Evolutionary conservation across 2,888 invertebrate genomes (phyloP).

Genomic region (Nesidiocoris tenuis): DNA sequence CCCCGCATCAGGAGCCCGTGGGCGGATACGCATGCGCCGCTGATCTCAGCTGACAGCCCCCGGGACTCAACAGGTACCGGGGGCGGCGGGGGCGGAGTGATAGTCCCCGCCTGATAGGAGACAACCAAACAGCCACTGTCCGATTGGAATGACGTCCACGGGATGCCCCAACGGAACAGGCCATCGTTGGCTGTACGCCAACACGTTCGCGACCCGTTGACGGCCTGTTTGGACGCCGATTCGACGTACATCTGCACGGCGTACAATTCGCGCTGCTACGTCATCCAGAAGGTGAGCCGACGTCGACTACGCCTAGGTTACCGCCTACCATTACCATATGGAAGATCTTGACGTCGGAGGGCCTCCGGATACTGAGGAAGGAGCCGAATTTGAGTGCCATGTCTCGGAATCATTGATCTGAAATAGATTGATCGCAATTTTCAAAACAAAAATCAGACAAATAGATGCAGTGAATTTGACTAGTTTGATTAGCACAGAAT

Average conservation of each 20-base stretch:
- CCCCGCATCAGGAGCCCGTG: background rate
- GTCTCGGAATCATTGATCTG: too few species aligned
- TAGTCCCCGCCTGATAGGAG: constrained; percentile 25
- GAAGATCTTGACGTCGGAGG: background rate
- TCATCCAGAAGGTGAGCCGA: constrained; percentile 63
- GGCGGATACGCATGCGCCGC: background rate
- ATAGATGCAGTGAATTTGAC: too few species aligned
- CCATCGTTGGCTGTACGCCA: constrained; percentile 49
- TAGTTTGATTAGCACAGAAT: too few species aligned
- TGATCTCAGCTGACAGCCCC: constrained; percentile 28
- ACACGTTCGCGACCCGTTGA: constrained; percentile 54
- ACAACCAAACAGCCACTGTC: constrained; percentile 3
- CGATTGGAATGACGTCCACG: constrained; percentile 49
- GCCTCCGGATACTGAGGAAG: too few species aligned
- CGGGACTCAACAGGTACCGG: constrained; percentile 44
- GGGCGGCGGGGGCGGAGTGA: constrained; percentile 2
- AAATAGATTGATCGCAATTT: too few species aligned
- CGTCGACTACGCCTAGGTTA: background rate
- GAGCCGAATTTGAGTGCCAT: too few species aligned
- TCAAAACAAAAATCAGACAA: background rate
- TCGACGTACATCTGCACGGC: constrained; percentile 65
- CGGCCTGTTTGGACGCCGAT: constrained; percentile 59
- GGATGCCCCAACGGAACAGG: constrained; percentile 56
- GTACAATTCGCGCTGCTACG: constrained; percentile 64
- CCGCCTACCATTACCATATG: background rate